These are phyloP conservation scores for Drosophila birchii DNA, from an alignment of 2,888 invertebrate species.

Conservation along the genomic window DNA sequence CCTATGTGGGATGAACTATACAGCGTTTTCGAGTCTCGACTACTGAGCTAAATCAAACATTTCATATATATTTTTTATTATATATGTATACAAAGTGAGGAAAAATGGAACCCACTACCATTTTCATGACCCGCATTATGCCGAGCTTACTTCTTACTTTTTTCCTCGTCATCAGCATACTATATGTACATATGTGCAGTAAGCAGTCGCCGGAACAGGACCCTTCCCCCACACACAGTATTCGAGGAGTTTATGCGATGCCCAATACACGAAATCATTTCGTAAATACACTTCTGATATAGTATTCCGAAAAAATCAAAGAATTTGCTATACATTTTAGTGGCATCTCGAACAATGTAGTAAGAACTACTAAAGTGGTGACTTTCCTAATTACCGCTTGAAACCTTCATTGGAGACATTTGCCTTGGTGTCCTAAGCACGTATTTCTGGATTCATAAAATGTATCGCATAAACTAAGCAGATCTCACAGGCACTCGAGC, in stretches of 20 bases:
- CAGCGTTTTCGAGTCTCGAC: neutral
- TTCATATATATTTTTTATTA: too few species aligned
- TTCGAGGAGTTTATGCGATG: neutral
- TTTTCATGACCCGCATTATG: slow-evolving; percentile 2
- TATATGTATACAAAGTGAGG: neutral
- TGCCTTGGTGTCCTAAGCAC: neutral
- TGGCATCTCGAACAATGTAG: too few species aligned
- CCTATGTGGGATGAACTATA: neutral
- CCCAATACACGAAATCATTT: neutral
- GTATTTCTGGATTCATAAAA: neutral
- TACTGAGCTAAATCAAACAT: neutral
- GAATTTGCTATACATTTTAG: neutral
- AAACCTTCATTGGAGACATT: neutral
- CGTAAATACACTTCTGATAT: neutral
- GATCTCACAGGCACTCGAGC: slow-evolving; percentile 11
- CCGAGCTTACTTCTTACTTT: slow-evolving; percentile 14
- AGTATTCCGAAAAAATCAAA: neutral
- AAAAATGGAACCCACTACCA: neutral
- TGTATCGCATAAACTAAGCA: neutral
- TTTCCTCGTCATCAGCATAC: slow-evolving; percentile 21
- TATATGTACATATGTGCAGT: slow-evolving; percentile 40
- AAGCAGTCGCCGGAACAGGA: slow-evolving; percentile 16
- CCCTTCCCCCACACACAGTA: neutral
- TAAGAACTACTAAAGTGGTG: neutral
- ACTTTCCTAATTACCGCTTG: neutral